Base-by-base conservation (phyloP, 2,888 invertebrate genomes). In the Ditylenchus weischeri region DNA sequence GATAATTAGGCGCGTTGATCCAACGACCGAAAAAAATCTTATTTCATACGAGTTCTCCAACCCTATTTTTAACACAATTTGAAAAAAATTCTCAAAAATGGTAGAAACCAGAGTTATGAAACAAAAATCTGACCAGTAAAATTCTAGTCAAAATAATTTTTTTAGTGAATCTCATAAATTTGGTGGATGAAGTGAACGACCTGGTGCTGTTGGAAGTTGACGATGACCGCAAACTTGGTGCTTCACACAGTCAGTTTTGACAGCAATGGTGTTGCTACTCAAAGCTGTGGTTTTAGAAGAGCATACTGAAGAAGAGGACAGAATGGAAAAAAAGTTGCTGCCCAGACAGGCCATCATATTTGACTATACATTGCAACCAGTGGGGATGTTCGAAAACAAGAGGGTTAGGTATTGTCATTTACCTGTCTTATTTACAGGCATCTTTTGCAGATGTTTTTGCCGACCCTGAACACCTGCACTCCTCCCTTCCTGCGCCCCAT, bases 401-500 rank as follows among this genome's bases (percentile, higher is more conserved):
- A 64, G 68, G 19, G 43, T 43, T 15, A 43, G 11, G 5, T 43
- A 43, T 43, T 43, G 15, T 19, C 8, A 8, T 8, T 15, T 15
- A 13, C 8, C 8, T 43, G 43, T 3, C 43, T 43, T 13, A 13
- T 43, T 43, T 43, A 43, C 13, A 13, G 15, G 13, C 15, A 13
- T 43, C 1, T 43, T 43, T 43, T 43, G 6, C 38, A 43, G 43
- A 18, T 47, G 13, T 62, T 48, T 21, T 10, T 62, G 62, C 62
- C 62, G n/a, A 23, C 43, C 23, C 47, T 62, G n/a, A 43, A 29
- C 19, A 50, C 60, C 38, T 23, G 48, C n/a, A 65, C 35, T 19
- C n/a, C 65, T 11, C 68, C 64, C 10, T 66, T 68, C 36, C 51
- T 68, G 19, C 68, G 68, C 38, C 66, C 66, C 21, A 59, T 68